A percentile compares a stretch with the other conserved stretches of the same genome.
Evolutionary conservation across 2,797 vertebrate species (phyloP).

Genomic region (Gallinago stenura): DNA sequence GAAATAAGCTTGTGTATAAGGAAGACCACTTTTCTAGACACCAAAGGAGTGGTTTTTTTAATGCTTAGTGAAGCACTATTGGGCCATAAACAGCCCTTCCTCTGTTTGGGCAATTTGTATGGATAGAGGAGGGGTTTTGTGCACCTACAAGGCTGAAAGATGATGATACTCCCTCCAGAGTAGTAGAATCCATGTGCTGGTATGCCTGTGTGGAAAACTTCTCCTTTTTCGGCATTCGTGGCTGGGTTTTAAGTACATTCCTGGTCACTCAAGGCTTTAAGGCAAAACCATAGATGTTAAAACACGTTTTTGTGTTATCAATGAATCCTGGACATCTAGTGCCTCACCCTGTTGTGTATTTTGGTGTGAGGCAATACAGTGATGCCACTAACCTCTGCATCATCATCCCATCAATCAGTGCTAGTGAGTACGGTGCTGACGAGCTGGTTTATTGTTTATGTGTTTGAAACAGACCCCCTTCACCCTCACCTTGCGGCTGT

Average conservation of each 20-base stretch:
- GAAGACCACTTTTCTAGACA: not conserved
- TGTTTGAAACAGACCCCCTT: conserved; percentile 84
- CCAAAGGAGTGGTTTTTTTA: not conserved
- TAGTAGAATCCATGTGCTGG: not conserved
- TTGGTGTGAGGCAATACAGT: not conserved
- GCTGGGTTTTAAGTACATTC: not conserved
- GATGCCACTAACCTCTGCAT: not conserved
- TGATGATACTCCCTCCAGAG: not conserved
- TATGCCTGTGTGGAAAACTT: not conserved
- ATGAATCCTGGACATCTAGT: not conserved
- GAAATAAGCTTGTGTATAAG: not conserved
- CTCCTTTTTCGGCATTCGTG: not conserved
- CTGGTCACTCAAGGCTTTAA: fast-evolving
- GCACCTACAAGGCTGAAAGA: not conserved
- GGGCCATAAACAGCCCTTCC: not conserved
- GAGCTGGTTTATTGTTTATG: not conserved
- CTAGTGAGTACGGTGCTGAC: not conserved
- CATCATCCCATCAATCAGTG: not conserved
- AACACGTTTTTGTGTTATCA: not conserved
- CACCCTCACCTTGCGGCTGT: conserved; percentile 88
- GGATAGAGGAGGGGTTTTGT: not conserved
- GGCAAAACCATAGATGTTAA: not conserved
- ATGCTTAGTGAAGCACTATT: not conserved
- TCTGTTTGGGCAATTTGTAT: not conserved
- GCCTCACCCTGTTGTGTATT: not conserved